These are phyloP conservation scores for Rhinella marina DNA, from an alignment of 2,797 vertebrate species.

Conservation along the genomic window DNA sequence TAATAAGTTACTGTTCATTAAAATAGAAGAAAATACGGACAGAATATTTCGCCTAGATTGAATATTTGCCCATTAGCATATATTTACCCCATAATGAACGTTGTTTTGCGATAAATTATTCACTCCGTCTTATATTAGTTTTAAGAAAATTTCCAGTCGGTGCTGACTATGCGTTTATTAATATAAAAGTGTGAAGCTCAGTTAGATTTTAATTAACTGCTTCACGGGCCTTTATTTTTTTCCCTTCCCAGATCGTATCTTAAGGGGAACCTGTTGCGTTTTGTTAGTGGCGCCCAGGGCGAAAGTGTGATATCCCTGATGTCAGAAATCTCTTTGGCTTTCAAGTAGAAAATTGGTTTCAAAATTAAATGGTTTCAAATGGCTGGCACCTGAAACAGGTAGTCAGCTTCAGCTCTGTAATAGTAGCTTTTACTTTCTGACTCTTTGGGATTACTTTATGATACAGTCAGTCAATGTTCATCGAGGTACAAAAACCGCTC, in stretches of 20 bases:
- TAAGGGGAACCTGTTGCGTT: slow-evolving; percentile 44
- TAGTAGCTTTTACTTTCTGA: not conserved
- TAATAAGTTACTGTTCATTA: slow-evolving; percentile 16
- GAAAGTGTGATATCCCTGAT: slow-evolving; percentile 23
- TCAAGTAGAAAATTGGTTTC: slow-evolving; percentile 50
- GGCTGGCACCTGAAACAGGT: slow-evolving; percentile 10
- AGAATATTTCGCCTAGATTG: not conserved
- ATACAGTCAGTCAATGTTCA: not conserved
- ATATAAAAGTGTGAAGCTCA: slow-evolving; percentile 56
- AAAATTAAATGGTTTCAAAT: slow-evolving; percentile 44
- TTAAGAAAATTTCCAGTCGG: not conserved
- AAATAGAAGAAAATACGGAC: not conserved
- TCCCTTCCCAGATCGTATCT: slow-evolving; percentile 28
- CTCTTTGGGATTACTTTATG: not conserved
- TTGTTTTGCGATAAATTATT: slow-evolving; percentile 48
- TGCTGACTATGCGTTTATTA: slow-evolving; percentile 33
- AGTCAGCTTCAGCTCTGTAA: not conserved
- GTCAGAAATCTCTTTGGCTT: slow-evolving; percentile 37
- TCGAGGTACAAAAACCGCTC: not conserved
- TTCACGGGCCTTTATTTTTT: slow-evolving; percentile 30
- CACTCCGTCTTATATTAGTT: not conserved
- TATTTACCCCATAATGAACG: slow-evolving; percentile 19
- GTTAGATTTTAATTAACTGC: slow-evolving; percentile 62
- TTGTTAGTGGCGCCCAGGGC: slow-evolving; percentile 40
- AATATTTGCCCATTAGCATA: slow-evolving; percentile 32